Percentiles rank a stretch among this genome's conserved stretches.
Evolutionary conservation across 2,797 vertebrate species (phyloP).

Genomic region (Cuniculus paca): DNA sequence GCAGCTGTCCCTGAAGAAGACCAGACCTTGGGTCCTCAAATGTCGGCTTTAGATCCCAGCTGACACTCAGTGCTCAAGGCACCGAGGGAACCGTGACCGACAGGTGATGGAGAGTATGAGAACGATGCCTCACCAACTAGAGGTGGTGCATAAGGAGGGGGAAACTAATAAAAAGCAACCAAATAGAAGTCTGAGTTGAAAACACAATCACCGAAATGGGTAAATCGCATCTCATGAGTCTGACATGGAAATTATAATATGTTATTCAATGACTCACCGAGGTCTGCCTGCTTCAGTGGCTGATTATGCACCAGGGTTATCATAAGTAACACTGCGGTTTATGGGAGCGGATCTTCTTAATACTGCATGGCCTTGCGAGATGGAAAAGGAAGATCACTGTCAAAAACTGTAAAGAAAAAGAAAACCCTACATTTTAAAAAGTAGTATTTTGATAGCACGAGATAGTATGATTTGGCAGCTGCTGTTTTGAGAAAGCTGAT

Average conservation of each 20-base stretch:
- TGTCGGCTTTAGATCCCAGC: background rate
- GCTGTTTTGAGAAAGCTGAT: background rate
- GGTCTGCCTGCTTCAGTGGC: too few relatives aligned
- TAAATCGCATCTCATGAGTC: background rate
- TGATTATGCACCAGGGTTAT: accelerated
- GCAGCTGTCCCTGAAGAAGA: background rate
- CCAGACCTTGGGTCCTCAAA: background rate
- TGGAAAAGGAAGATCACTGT: background rate
- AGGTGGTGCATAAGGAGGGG: background rate
- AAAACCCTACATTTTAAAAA: background rate
- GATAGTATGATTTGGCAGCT: accelerated
- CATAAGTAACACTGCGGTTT: background rate
- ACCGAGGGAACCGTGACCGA: background rate
- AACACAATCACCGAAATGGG: background rate
- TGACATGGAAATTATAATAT: background rate
- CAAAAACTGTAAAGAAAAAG: background rate
- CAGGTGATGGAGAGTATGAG: background rate
- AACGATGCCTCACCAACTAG: background rate
- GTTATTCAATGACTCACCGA: background rate
- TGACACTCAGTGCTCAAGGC: background rate
- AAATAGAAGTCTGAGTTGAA: background rate
- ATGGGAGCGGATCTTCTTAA: background rate
- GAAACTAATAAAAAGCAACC: background rate
- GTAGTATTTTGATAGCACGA: background rate
- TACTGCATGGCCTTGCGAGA: background rate